These are phyloP conservation scores for Trichomalopsis sarcophagae DNA, from an alignment of 1,140 invertebrate species.

Conservation along the genomic window DNA sequence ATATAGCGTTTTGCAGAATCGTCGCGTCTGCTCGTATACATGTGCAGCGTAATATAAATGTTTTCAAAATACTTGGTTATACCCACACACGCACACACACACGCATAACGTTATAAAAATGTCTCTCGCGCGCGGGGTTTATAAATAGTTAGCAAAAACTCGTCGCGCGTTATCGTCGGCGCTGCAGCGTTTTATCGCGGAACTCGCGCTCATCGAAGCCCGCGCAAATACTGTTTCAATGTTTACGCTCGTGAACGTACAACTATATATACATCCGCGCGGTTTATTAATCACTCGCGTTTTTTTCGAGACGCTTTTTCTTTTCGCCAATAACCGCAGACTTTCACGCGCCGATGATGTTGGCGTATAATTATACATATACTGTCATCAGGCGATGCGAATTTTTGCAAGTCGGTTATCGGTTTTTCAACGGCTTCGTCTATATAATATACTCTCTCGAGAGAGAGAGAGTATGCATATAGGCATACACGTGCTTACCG, in stretches of 20 bases:
- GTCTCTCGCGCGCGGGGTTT: background rate
- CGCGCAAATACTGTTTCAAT: slow-evolving; percentile 23
- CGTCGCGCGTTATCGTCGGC: background rate
- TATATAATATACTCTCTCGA: background rate
- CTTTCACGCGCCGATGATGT: too few species aligned
- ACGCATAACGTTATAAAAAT: background rate
- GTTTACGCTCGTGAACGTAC: background rate
- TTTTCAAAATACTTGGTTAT: background rate
- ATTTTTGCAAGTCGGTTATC: background rate
- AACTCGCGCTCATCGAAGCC: background rate
- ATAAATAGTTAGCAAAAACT: background rate
- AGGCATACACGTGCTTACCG: background rate
- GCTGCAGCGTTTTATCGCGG: background rate
- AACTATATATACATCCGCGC: background rate
- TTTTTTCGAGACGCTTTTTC: background rate
- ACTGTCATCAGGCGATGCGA: too few species aligned
- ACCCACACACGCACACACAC: background rate
- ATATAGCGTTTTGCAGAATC: too few species aligned
- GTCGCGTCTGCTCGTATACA: too few species aligned
- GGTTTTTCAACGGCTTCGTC: background rate
- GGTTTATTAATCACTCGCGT: background rate
- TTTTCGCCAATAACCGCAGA: too few species aligned
- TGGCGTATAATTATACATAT: too few species aligned
- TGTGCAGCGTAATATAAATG: too few species aligned
- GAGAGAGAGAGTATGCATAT: background rate